Percentiles rank a stretch among this genome's conserved stretches.
Conservation (phyloP, 2,888 invertebrate genomes). For the Pollenia griseotomentosa region DNA sequence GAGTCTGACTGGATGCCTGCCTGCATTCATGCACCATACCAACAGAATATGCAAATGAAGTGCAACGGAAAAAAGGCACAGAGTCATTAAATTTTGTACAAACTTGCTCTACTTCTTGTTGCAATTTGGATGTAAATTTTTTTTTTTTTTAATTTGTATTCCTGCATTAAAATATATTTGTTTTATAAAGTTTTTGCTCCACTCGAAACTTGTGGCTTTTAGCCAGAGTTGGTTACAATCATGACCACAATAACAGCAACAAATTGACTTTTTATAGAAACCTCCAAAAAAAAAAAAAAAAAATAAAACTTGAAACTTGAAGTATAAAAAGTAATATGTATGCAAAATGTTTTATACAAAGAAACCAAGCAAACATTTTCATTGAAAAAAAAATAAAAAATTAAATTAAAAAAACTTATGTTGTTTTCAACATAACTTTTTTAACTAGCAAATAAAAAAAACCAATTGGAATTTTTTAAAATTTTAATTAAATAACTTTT, state of each 20-base stretch:
- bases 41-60: conserved; percentile 60
- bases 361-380: conserved; percentile 2
- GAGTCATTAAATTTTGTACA: conserved; percentile 60
- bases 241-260: conserved; percentile 66
- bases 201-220: conserved; percentile 53
- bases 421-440: too few species aligned
- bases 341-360: not conserved
- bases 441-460: too few species aligned
- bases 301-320: not conserved
- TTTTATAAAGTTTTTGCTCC: conserved; percentile 39
- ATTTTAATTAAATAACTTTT: not conserved
- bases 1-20: conserved; percentile 17
- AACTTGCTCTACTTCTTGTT: conserved; percentile 62
- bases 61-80: conserved; percentile 19
- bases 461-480: too few species aligned
- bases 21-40: conserved; percentile 29
- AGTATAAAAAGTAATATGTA: not conserved
- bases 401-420: too few species aligned
- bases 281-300: not conserved
- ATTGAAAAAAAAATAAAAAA: not conserved
- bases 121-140: conserved; percentile 9
- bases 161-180: conserved; percentile 45
- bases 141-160: conserved; percentile 7
- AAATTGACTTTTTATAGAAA: conserved; percentile 66
- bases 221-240: conserved; percentile 65